phyloP scores from a whole-genome alignment of 2,888 invertebrate genomes.

The Lasioglossum morio region DNA sequence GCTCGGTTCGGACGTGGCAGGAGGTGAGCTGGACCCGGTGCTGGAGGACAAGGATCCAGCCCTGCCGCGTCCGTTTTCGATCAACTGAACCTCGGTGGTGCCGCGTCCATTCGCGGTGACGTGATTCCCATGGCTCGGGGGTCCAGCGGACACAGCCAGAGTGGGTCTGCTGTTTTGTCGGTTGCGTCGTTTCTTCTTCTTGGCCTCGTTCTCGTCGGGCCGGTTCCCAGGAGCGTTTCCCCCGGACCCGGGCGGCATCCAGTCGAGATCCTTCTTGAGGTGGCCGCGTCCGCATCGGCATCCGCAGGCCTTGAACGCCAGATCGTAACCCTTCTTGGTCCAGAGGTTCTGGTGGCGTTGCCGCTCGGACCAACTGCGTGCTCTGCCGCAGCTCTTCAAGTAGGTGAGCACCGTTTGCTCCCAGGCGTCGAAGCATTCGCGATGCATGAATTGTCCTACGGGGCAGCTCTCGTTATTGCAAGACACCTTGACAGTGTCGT shows the following conservation, averaged over 20 bases:
- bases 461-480: conserved; percentile 98
- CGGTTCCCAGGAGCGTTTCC: conserved; percentile 85
- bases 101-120: conserved; percentile 68
- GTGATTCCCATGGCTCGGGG: conserved; percentile 82
- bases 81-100: conserved; percentile 78
- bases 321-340: conserved; percentile 99
- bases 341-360: conserved; percentile 97
- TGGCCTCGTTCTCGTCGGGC: conserved; percentile 86
- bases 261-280: conserved; percentile 97
- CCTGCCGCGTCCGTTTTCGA: conserved; percentile 86
- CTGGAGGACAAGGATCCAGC: conserved; percentile 92
- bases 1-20: conserved; percentile 91
- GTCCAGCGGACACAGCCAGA: conserved; percentile 86
- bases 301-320: conserved; percentile 97
- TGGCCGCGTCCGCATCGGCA: conserved; percentile 97
- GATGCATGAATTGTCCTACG: conserved; percentile 97
- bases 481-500: conserved; percentile 94
- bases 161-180: conserved; percentile 88
- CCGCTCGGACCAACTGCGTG: conserved; percentile 97
- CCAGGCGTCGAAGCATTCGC: conserved; percentile 97
- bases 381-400: conserved; percentile 95
- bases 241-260: conserved; percentile 90
- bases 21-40: conserved; percentile 92
- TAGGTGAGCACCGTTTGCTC: conserved; percentile 95
- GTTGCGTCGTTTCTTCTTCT: conserved; percentile 89